These are phyloP conservation scores for Hippocampus mohnikei DNA, from an alignment of 2,113 vertebrate species.

Conservation along the genomic window DNA sequence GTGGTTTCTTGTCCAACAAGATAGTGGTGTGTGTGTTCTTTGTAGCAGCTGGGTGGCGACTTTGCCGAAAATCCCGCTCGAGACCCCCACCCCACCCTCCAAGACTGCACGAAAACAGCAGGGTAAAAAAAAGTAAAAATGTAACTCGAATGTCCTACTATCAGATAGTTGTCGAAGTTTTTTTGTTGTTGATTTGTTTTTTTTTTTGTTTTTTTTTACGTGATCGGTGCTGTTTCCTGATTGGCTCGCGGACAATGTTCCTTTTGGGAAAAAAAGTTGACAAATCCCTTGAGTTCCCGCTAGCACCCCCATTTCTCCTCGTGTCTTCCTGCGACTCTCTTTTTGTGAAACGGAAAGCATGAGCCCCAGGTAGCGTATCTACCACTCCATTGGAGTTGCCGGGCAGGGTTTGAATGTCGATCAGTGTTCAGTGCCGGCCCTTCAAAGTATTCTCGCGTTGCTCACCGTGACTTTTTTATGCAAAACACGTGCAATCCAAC, in stretches of 20 bases:
- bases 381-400: conserved; percentile 24
- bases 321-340: not conserved
- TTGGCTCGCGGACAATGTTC: not conserved
- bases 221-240: not conserved
- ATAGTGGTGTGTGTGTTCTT: conserved; percentile 73
- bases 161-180: conserved; percentile 33
- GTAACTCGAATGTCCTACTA: conserved; percentile 12
- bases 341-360: conserved; percentile 3
- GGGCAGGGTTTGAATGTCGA: conserved; percentile 34
- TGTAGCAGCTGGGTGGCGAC: conserved; percentile 71
- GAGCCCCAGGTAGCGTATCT: conserved; percentile 36
- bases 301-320: no score
- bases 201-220: not conserved
- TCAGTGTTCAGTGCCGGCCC: conserved; percentile 40
- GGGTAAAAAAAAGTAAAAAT: conserved; percentile 28
- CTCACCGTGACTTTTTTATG: conserved; percentile 18
- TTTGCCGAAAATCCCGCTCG: conserved; percentile 58
- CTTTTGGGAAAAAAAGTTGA: not conserved
- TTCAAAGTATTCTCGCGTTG: conserved; percentile 53
- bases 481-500: conserved; percentile 3
- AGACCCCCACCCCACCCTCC: conserved; percentile 69
- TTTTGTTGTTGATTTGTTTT: not conserved
- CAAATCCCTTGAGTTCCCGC: no score
- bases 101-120: conserved; percentile 48
- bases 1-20: conserved; percentile 73